Evolutionary conservation across 2,113 vertebrate genomes (phyloP).

Genomic region (Ornithorhynchus anatinus): DNA sequence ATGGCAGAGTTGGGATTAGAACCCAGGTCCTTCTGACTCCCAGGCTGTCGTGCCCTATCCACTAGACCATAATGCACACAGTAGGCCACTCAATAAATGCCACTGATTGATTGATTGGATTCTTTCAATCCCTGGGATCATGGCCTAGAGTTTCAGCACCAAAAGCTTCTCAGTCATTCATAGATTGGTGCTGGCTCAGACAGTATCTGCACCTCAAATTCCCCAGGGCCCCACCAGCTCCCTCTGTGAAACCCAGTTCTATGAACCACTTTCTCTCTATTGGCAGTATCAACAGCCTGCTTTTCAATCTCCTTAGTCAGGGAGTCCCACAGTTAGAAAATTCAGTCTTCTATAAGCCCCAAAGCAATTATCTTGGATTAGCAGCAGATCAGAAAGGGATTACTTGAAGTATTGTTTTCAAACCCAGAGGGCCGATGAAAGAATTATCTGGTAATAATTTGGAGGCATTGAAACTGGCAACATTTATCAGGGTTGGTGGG

Average conservation of each 20-base stretch:
- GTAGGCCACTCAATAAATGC: too few relatives aligned
- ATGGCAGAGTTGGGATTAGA: too few relatives aligned
- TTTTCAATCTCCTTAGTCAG: slow-evolving; percentile 39
- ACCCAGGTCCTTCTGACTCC: too few relatives aligned
- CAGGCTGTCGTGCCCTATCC: too few relatives aligned
- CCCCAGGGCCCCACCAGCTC: too few relatives aligned
- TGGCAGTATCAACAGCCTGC: slow-evolving; percentile 11
- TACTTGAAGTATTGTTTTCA: slow-evolving; percentile 70
- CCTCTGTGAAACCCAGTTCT: slow-evolving; percentile 30
- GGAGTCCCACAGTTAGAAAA: slow-evolving; percentile 34
- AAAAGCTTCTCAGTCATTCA: too few relatives aligned
- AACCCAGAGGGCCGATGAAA: slow-evolving; percentile 51
- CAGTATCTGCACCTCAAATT: neutral
- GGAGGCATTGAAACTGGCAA: slow-evolving; percentile 20
- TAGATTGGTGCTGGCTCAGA: too few relatives aligned
- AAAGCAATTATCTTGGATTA: slow-evolving; percentile 79
- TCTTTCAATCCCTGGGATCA: too few relatives aligned
- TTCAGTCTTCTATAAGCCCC: slow-evolving; percentile 61
- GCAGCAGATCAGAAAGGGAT: slow-evolving; percentile 65
- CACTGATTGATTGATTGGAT: too few relatives aligned
- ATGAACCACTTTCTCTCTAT: too few relatives aligned
- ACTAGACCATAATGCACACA: too few relatives aligned
- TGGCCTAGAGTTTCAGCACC: too few relatives aligned
- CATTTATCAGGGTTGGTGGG: slow-evolving; percentile 18
- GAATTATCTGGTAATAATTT: slow-evolving; percentile 34